Conservation (phyloP, 2,797 vertebrate genomes). For the Halcyon leucocephala region DNA sequence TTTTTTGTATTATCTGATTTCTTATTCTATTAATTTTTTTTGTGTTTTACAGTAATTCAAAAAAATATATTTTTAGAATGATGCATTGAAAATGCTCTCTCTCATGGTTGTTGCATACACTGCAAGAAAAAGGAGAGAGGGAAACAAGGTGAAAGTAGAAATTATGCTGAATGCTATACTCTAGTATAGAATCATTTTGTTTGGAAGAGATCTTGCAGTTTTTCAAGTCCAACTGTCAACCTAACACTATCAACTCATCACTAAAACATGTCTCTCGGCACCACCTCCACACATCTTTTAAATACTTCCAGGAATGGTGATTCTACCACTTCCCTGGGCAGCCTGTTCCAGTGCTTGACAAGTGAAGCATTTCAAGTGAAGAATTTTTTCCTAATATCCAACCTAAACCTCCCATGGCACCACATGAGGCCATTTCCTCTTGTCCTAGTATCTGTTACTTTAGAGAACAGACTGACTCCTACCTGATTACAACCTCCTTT, state of each 20-base stretch:
- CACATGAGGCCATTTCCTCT: neutral
- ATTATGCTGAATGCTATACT: neutral
- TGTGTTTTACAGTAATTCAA: neutral
- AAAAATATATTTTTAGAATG: neutral
- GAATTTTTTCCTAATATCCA: neutral
- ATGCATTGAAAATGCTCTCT: neutral
- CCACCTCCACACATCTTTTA: neutral
- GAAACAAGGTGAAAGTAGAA: neutral
- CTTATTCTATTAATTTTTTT: neutral
- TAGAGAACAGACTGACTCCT: neutral
- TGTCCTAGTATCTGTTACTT: neutral
- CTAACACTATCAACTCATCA: neutral
- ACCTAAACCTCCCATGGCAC: neutral
- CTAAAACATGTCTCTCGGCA: neutral
- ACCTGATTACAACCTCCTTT: neutral
- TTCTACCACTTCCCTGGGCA: neutral
- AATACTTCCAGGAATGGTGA: neutral
- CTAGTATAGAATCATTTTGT: neutral
- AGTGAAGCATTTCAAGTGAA: neutral
- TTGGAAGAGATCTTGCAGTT: neutral
- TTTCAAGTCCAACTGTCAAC: neutral
- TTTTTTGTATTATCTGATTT: neutral
- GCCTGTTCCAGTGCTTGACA: neutral
- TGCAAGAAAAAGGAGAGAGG: neutral
- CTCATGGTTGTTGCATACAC: neutral